A percentile compares a stretch with the other conserved stretches of the same genome.
Evolutionary conservation across 2,797 vertebrate genomes (phyloP).

Genomic region (Microctenopoma stevenorrisi): DNA sequence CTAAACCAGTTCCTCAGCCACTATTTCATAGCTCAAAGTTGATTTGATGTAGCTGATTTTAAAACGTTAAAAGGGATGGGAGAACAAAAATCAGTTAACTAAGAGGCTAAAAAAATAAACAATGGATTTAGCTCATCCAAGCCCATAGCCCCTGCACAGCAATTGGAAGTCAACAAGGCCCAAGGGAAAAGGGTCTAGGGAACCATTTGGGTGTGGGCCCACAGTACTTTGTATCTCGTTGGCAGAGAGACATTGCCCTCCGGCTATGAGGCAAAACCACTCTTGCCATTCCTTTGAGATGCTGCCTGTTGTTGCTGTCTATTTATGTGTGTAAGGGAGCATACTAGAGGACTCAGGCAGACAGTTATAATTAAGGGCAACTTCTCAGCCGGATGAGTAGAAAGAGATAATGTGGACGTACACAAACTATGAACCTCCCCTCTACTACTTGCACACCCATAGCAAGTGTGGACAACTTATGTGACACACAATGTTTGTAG

Average conservation of each 20-base stretch:
- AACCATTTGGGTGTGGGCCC: constrained; percentile 66
- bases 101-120: constrained; percentile 47
- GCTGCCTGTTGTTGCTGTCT: constrained; percentile 67
- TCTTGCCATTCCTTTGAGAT: constrained; percentile 67
- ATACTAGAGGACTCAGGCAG: constrained; percentile 71
- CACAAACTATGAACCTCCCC: constrained; percentile 54
- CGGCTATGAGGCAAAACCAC: constrained; percentile 57
- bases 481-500: constrained; percentile 60
- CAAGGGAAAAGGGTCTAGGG: constrained; percentile 56
- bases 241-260: constrained; percentile 65
- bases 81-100: constrained; percentile 52
- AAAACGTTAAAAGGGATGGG: constrained; percentile 36
- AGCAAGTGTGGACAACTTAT: constrained; percentile 48
- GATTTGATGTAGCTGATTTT: constrained; percentile 57
- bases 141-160: constrained; percentile 43
- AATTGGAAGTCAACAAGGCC: constrained; percentile 69
- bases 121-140: constrained; percentile 56
- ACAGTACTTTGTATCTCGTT: constrained; percentile 67
- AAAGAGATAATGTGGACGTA: constrained; percentile 73
- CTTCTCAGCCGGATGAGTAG: constrained; percentile 71
- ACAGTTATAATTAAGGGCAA: constrained; percentile 76
- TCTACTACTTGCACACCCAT: constrained; percentile 13
- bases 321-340: constrained; percentile 67
- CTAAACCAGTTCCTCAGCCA: constrained; percentile 33
- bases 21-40: constrained; percentile 50